Percentiles rank a stretch among this genome's conserved stretches.
phyloP scores from a whole-genome alignment of 2,797 vertebrate genomes.

The Melanotaenia boesemani region DNA sequence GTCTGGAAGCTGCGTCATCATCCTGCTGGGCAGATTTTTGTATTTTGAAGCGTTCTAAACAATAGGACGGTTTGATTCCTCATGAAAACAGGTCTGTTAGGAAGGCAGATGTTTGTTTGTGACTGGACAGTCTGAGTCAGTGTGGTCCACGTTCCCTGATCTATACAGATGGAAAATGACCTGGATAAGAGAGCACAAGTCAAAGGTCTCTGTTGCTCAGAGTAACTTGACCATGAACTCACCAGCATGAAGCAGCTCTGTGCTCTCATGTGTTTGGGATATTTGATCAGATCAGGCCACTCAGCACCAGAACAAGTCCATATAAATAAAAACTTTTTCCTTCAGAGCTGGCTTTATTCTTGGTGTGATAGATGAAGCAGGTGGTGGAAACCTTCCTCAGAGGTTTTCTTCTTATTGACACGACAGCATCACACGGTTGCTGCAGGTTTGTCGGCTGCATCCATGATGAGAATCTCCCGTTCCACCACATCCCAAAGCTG shows the following conservation, averaged over 20 bases:
- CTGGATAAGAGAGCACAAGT: slow-evolving; percentile 24
- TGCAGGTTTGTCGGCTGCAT: too few species aligned
- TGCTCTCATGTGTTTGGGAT: background rate
- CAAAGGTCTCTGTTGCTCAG: slow-evolving; percentile 57
- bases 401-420: too few species aligned
- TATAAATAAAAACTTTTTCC: background rate
- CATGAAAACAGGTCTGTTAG: background rate
- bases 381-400: too few species aligned
- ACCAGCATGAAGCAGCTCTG: slow-evolving; percentile 54
- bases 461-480: too few species aligned
- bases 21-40: background rate
- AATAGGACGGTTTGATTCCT: background rate
- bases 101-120: background rate
- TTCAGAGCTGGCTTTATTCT: too few species aligned
- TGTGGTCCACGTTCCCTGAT: background rate
- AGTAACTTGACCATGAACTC: slow-evolving; percentile 70
- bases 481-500: too few species aligned
- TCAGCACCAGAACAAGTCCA: slow-evolving; percentile 12
- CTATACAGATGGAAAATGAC: background rate
- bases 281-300: slow-evolving; percentile 26
- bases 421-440: too few species aligned
- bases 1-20: background rate
- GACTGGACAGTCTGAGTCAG: background rate
- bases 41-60: slow-evolving; percentile 1
- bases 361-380: too few species aligned